Percentiles rank a stretch among this genome's conserved stretches.
These are phyloP conservation scores for Lysiphlebus fabarum DNA, from an alignment of 1,140 invertebrate genomes.

Conservation along the genomic window DNA sequence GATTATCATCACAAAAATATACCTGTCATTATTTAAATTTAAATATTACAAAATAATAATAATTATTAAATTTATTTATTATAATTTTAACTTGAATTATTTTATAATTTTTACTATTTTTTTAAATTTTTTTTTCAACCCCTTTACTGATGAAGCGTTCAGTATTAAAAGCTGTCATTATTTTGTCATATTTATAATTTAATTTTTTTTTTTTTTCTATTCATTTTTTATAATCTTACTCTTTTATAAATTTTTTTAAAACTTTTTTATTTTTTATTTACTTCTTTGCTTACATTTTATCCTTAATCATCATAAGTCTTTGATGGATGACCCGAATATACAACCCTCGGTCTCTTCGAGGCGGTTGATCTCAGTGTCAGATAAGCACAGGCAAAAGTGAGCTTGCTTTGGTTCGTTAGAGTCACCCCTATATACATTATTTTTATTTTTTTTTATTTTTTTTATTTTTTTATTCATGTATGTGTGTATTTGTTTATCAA, in stretches of 20 bases:
- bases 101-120: constrained; percentile 3
- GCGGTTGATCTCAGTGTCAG: constrained; percentile 17
- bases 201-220: too few relatives aligned
- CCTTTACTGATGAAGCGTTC: too few relatives aligned
- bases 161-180: too few relatives aligned
- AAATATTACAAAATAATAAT: too few relatives aligned
- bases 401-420: neutral
- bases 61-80: too few relatives aligned
- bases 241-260: constrained; percentile 6
- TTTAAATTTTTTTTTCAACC: neutral
- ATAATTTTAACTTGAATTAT: neutral
- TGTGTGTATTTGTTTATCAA: neutral
- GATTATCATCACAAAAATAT: too few relatives aligned
- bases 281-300: constrained; percentile 1
- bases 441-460: neutral
- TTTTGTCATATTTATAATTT: neutral
- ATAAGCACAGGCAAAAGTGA: neutral
- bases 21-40: too few relatives aligned
- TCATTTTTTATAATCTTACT: neutral
- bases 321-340: constrained; percentile 19
- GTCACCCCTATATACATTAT: too few relatives aligned
- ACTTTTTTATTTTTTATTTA: constrained; percentile 1
- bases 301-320: constrained; percentile 9
- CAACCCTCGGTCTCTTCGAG: neutral
- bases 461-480: neutral